Conservation (phyloP, 2,113 vertebrate genomes). For the Syngnathus typhle region DNA sequence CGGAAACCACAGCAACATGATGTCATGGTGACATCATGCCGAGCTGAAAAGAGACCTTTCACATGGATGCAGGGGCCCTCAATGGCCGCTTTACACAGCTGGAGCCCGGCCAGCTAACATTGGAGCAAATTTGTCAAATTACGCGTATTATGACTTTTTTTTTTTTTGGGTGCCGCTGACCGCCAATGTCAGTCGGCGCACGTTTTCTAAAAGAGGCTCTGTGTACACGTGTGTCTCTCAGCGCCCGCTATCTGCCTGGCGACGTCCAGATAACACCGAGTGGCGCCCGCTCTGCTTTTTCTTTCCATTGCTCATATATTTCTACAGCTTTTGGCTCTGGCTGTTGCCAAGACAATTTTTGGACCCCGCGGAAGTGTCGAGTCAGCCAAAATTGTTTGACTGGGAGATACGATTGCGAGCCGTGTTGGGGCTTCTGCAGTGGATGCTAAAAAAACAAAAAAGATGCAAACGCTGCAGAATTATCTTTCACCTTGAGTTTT, state of each 20-base stretch:
- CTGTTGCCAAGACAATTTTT: constrained; percentile 58
- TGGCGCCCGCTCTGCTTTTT: constrained; percentile 53
- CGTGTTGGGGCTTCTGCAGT: constrained; percentile 45
- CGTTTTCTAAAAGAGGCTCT: not conserved
- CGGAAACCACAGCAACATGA: constrained; percentile 4
- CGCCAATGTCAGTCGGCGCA: not conserved
- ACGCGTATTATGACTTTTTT: not conserved
- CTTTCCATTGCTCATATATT: constrained; percentile 57
- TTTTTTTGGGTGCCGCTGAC: not conserved
- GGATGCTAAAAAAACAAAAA: constrained; percentile 19
- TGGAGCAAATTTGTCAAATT: not conserved
- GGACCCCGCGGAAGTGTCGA: constrained; percentile 37
- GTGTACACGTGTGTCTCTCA: constrained; percentile 21
- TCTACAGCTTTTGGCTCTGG: constrained; percentile 50
- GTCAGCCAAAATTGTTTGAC: constrained; percentile 38
- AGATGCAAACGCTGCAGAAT: not conserved
- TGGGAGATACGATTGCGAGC: constrained; percentile 52
- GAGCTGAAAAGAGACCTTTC: constrained; percentile 9
- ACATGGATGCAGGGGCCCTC: constrained; percentile 1
- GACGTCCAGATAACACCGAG: constrained; percentile 59
- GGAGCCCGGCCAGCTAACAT: not conserved
- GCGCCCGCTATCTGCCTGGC: constrained; percentile 51
- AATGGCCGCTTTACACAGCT: constrained; percentile 3
- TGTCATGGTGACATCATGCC: constrained; percentile 6
- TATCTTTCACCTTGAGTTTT: not conserved